These are phyloP conservation scores for Gymnodraco acuticeps DNA, from an alignment of 2,797 vertebrate genomes.

Conservation along the genomic window DNA sequence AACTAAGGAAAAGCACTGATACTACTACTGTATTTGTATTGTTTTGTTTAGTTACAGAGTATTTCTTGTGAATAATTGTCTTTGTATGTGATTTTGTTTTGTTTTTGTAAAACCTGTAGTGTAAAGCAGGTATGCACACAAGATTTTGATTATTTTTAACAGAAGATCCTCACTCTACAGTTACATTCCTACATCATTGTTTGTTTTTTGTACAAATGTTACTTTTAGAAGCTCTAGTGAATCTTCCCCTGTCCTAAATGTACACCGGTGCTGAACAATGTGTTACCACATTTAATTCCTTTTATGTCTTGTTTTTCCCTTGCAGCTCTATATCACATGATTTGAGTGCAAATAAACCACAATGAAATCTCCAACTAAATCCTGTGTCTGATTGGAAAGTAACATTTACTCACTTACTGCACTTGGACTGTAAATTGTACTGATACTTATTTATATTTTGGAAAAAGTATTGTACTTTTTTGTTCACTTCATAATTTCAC, in stretches of 20 bases:
- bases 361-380: conserved; percentile 66
- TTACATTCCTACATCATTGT: conserved; percentile 6
- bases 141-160: conserved; percentile 32
- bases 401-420: not conserved
- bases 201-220: conserved; percentile 23
- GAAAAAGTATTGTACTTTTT: not conserved
- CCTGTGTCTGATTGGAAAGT: conserved; percentile 21
- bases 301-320: conserved; percentile 67
- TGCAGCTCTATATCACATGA: conserved; percentile 84
- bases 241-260: conserved; percentile 29
- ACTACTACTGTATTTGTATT: conserved; percentile 41
- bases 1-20: conserved; percentile 58
- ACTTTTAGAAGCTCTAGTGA: conserved; percentile 40
- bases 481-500: not conserved
- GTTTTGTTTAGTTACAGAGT: conserved; percentile 42
- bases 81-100: conserved; percentile 37
- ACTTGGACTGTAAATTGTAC: not conserved
- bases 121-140: conserved; percentile 33
- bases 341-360: conserved; percentile 88
- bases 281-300: conserved; percentile 76
- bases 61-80: conserved; percentile 47
- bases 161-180: conserved; percentile 5
- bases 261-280: conserved; percentile 81
- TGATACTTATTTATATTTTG: not conserved
- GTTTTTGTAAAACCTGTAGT: conserved; percentile 46